Evolutionary conservation across 2,113 vertebrate genomes (phyloP), one percentile per base, ranked within the genome.

Genomic region (Plectropomus leopardus): DNA sequence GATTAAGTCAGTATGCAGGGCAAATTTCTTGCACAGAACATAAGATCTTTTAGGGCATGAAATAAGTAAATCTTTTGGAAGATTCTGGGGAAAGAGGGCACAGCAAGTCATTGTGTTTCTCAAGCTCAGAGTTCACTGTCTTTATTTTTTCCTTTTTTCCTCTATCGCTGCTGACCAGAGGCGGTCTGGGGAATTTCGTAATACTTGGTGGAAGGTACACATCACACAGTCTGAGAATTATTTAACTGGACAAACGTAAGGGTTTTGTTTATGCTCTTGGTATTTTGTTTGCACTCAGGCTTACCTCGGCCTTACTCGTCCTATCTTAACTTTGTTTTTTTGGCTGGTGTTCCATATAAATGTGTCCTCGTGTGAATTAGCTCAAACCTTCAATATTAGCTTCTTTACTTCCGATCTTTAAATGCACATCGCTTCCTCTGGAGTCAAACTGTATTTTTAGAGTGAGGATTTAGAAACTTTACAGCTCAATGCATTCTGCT

Each of bases 1-100:
- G 87, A 90, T 87, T 84, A 67, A 66, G 17, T 76, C 28, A 36
- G 40, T 47, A 26, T 30, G 73, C 10, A 13, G 36, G n/a, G 55
- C 19, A 69, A 61, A 64, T 64, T 32, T 71, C 74, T 47, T 71
- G 53, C 59, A 65, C 23, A 79, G 79, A 85, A 68, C 68, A 53
- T 45, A 23, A 42, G 23, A 69, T 65, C 26, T 57, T 74, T 70
- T 3, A 75, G 59, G 66, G 50, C 61, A 51, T 67, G 4, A 47
- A 83, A 59, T 23, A 76, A 64, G 70, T 44, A 53, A 74, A 69
- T 59, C 54, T 70, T 78, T 58, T 54, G 59, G 15, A 74, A 17
- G 14, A 42, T 47, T 63, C 19, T 13, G 5, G 28, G 26, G 5
- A 73, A 57, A 42, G 32, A 60, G 57, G 4, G 57, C 58, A 16